Percentiles rank a stretch among this genome's conserved stretches.
Conservation (phyloP, 2,113 vertebrate genomes). For the Tachuris rubrigastra region DNA sequence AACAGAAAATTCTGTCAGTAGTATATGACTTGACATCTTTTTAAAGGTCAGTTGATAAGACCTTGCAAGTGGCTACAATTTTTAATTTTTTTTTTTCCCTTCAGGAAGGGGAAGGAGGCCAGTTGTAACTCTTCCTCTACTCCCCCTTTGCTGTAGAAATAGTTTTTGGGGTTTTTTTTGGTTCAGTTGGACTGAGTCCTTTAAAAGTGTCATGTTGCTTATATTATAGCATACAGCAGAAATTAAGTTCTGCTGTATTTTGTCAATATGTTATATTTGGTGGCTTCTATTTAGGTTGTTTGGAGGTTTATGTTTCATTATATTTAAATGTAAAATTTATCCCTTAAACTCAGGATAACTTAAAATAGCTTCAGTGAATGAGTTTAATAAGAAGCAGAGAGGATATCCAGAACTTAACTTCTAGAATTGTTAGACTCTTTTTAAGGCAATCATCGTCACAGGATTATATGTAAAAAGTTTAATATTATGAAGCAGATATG, state of each 20-base stretch:
- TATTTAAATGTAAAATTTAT: background rate
- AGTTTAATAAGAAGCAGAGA: background rate
- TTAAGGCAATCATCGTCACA: background rate
- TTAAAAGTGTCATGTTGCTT: background rate
- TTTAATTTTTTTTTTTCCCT: background rate
- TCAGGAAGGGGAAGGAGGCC: background rate
- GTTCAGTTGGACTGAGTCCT: background rate
- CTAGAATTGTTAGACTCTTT: background rate
- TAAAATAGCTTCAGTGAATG: background rate
- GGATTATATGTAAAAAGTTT: background rate
- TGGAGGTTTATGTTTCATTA: background rate
- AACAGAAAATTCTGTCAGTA: background rate
- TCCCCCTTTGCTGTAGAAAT: fast-evolving
- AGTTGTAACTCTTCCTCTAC: background rate
- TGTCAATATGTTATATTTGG: background rate
- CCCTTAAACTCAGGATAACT: background rate
- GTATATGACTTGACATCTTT: background rate
- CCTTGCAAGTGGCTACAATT: background rate
- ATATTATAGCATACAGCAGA: background rate
- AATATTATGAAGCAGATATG: background rate
- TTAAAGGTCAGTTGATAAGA: background rate
- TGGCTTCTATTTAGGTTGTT: background rate
- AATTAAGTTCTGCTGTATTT: background rate
- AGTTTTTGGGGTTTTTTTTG: background rate
- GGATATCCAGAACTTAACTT: background rate